phyloP scores from a whole-genome alignment of 2,113 vertebrate genomes.

The Meriones unguiculatus region DNA sequence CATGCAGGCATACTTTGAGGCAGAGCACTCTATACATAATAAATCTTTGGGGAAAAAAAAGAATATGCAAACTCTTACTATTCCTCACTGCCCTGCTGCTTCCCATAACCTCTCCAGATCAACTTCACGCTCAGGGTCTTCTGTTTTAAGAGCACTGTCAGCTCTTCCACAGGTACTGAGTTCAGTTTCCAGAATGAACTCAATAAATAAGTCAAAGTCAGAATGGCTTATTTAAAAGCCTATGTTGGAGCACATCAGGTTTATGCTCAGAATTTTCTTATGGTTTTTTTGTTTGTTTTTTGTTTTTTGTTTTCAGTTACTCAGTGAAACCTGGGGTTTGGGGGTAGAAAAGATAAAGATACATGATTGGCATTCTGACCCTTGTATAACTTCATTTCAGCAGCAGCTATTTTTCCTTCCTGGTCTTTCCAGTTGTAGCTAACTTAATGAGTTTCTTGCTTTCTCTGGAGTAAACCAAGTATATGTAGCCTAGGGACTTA shows the following conservation, averaged over 20 bases:
- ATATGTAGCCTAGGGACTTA: not conserved
- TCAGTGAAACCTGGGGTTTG: not conserved
- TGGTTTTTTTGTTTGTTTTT: not conserved
- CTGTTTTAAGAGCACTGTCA: not conserved
- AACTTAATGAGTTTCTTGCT: conserved; percentile 18
- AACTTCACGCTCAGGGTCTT: not conserved
- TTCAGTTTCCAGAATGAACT: too few species aligned
- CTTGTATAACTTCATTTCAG: not conserved
- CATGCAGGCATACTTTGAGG: too few species aligned
- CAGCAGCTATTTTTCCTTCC: not conserved
- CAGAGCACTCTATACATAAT: too few species aligned
- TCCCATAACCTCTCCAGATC: not conserved
- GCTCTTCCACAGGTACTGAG: too few species aligned
- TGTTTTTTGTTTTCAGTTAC: not conserved
- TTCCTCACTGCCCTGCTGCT: not conserved
- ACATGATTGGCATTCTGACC: not conserved
- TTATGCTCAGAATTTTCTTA: not conserved
- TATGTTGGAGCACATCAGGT: not conserved
- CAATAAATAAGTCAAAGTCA: not conserved
- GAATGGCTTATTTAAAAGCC: not conserved
- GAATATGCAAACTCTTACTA: conserved; percentile 17
- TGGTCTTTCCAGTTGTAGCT: not conserved
- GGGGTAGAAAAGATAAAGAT: not conserved
- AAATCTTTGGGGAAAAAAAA: too few species aligned
- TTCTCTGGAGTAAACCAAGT: conserved; percentile 12